Conservation (phyloP, 2,888 invertebrate genomes). For the Atethmia centrago region DNA sequence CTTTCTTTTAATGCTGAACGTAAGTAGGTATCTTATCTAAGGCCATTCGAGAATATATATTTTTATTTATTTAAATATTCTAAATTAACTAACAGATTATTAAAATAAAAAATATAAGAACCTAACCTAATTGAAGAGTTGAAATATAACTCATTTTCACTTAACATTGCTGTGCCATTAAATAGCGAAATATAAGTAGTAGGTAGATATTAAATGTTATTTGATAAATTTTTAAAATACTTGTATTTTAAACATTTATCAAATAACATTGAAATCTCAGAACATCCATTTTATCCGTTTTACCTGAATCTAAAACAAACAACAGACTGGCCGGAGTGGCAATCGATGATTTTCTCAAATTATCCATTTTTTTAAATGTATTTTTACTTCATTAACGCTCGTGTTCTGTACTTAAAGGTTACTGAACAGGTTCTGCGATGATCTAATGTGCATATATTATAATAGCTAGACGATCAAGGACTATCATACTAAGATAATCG, state of each 20-base stretch:
- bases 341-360: neutral
- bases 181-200: neutral
- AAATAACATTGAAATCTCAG: neutral
- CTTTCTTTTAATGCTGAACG: conserved; percentile 4
- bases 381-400: conserved; percentile 63
- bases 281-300: neutral
- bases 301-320: neutral
- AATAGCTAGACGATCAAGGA: conserved; percentile 74
- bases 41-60: neutral
- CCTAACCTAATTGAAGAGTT: neutral
- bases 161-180: neutral
- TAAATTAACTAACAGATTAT: no score
- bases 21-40: conserved; percentile 16
- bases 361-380: conserved; percentile 46
- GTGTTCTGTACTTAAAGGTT: conserved; percentile 73
- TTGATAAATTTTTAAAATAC: neutral
- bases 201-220: neutral
- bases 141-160: conserved; percentile 10
- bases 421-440: conserved; percentile 84
- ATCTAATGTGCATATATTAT: conserved; percentile 86
- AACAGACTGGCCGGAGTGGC: neutral
- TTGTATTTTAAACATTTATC: no score
- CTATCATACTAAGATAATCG: conserved; percentile 54
- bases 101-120: no score
- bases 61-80: no score